A percentile compares a stretch with the other conserved stretches of the same genome.
Evolutionary conservation across 2,113 vertebrate species (phyloP).

Genomic region (Hydrolagus affinis): DNA sequence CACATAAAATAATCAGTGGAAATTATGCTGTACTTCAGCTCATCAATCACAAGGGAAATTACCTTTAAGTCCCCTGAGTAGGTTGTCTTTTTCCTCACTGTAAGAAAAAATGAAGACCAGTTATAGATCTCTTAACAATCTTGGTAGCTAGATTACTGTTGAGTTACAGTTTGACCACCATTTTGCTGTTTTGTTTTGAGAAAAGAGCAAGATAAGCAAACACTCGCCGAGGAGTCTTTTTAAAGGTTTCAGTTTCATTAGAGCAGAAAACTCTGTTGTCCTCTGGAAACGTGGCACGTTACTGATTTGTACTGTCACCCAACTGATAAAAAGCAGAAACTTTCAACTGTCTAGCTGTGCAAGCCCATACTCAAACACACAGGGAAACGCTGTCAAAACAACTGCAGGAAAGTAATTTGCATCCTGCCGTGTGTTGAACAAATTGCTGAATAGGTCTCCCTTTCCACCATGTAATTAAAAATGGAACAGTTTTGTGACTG

Average conservation of each 20-base stretch:
- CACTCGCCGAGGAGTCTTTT: too few species aligned
- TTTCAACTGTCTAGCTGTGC: neutral
- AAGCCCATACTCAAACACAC: neutral
- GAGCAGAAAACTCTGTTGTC: neutral
- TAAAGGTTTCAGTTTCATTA: neutral
- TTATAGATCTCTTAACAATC: neutral
- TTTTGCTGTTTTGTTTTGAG: neutral
- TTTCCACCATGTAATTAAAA: neutral
- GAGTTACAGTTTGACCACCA: neutral
- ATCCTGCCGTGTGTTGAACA: neutral
- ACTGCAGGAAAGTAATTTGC: neutral
- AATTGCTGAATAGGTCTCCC: neutral
- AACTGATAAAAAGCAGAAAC: neutral
- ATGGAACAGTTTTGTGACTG: neutral
- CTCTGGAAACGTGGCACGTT: neutral
- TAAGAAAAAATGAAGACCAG: conserved; percentile 18
- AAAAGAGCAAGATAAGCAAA: neutral
- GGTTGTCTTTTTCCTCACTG: neutral
- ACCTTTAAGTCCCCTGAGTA: neutral
- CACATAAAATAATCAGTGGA: too few species aligned
- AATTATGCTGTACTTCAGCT: too few species aligned
- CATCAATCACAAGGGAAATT: too few species aligned
- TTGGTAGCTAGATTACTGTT: neutral
- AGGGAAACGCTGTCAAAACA: neutral
- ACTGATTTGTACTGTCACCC: neutral